Base-by-base conservation (phyloP, 1,140 invertebrate species). In the Thaumetopoea pityocampa region DNA sequence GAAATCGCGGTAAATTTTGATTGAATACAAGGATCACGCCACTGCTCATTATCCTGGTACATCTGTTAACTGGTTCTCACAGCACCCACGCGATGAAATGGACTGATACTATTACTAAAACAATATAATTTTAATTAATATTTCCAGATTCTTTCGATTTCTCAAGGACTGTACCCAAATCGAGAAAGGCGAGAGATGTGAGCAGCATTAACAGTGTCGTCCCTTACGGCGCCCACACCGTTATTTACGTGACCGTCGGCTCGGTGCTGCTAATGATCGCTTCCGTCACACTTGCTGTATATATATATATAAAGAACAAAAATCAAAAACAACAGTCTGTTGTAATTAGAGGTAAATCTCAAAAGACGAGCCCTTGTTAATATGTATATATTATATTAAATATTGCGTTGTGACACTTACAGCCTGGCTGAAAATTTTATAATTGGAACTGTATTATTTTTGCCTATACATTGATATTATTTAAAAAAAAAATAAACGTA, bases 81-180 rank as follows among this genome's bases (percentile, higher is more conserved):
- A n/a, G n/a, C n/a, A n/a, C n/a, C n/a, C n/a, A n/a, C n/a, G n/a
- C n/a, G n/a, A n/a, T n/a, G n/a, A n/a, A n/a, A n/a, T n/a, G n/a
- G n/a, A n/a, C n/a, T n/a, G n/a, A n/a, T n/a, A n/a, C n/a, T n/a
- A n/a, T n/a, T n/a, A n/a, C n/a, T n/a, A n/a, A n/a, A n/a, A n/a
- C n/a, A n/a, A n/a, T n/a, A n/a, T n/a, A n/a, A 42, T 20, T 29
- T 27, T 16, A 16, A 40, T 38, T 23, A 26, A 32, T 50, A 15
- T 47, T 74, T 72, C 37, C 63, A 83, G 79, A 71, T 56, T 58
- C 55, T 23, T 77, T 83, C 30, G 67, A 77, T 20, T 80, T 64
- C 27, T 46, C 70, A 5, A 47, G 74, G 12, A 83, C 77, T 1
- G 55, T 72, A 32, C 72, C 79, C 3, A 66, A 62, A 22, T 59